A percentile compares a stretch with the other conserved stretches of the same genome.
Evolutionary conservation across 2,113 vertebrate species (phyloP).

Genomic region (Colius striatus): DNA sequence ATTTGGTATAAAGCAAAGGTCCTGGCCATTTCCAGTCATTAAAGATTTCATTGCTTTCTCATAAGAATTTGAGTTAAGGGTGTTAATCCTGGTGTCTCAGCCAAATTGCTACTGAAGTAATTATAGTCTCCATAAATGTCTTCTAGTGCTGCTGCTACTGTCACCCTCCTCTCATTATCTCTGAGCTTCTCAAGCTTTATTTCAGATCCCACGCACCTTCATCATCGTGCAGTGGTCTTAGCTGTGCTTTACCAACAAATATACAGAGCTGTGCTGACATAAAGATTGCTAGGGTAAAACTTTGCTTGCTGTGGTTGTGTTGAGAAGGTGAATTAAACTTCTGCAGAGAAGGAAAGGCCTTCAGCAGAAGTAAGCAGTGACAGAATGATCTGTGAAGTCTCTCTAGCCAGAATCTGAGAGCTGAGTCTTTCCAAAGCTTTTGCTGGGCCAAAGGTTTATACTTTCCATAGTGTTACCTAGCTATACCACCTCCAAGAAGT

Average conservation of each 20-base stretch:
- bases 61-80: background rate
- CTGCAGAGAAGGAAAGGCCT: background rate
- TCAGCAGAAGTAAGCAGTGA: background rate
- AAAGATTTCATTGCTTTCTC: constrained; percentile 8
- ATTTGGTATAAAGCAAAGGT: background rate
- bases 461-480: background rate
- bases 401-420: background rate
- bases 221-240: background rate
- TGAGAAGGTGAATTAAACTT: background rate
- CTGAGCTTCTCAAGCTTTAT: background rate
- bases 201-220: background rate
- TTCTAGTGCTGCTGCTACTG: background rate
- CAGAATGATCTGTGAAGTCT: background rate
- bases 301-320: background rate
- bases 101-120: constrained; percentile 37
- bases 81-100: background rate
- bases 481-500: background rate
- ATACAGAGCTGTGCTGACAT: background rate
- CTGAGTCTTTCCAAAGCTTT: background rate
- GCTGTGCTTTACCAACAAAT: background rate
- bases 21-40: background rate
- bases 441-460: background rate
- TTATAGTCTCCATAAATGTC: background rate
- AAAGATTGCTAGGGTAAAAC: background rate
- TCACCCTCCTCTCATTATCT: background rate